Conservation (phyloP, 1,140 invertebrate genomes). For the Tachypleus tridentatus region DNA sequence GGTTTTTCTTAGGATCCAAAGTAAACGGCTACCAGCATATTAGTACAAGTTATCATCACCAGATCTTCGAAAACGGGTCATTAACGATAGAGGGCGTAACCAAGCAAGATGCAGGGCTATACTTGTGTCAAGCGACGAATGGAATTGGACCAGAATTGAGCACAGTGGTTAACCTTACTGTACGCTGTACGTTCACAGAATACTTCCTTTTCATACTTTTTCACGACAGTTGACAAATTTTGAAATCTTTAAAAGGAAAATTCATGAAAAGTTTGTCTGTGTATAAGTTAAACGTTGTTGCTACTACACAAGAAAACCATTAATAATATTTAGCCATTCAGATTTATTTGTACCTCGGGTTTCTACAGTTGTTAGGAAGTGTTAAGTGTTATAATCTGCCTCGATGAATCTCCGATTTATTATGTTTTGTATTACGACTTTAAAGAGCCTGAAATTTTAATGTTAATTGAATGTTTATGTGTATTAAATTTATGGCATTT, state of each 20-base stretch:
- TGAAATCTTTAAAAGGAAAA: not conserved
- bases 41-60: conserved; percentile 25
- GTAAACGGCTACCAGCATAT: conserved; percentile 15
- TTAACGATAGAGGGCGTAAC: conserved; percentile 32
- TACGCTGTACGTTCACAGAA: conserved; percentile 31
- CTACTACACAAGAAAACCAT: not conserved
- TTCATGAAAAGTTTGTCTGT: not conserved
- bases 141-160: conserved; percentile 39
- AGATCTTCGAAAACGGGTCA: conserved; percentile 35
- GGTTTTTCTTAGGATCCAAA: too few species aligned
- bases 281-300: too few species aligned
- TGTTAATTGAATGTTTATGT: too few species aligned
- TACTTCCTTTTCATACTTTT: too few species aligned
- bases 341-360: conserved; percentile 9
- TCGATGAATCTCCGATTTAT: too few species aligned
- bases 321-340: not conserved
- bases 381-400: too few species aligned
- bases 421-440: too few species aligned
- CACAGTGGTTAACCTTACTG: conserved; percentile 35
- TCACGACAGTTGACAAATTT: too few species aligned
- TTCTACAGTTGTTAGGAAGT: too few species aligned
- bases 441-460: too few species aligned
- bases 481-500: too few species aligned
- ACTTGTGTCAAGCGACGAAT: conserved; percentile 42
- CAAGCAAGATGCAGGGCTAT: conserved; percentile 35